Evolutionary conservation across 2,888 invertebrate species (phyloP).

Genomic region (Coelinius sp.): DNA sequence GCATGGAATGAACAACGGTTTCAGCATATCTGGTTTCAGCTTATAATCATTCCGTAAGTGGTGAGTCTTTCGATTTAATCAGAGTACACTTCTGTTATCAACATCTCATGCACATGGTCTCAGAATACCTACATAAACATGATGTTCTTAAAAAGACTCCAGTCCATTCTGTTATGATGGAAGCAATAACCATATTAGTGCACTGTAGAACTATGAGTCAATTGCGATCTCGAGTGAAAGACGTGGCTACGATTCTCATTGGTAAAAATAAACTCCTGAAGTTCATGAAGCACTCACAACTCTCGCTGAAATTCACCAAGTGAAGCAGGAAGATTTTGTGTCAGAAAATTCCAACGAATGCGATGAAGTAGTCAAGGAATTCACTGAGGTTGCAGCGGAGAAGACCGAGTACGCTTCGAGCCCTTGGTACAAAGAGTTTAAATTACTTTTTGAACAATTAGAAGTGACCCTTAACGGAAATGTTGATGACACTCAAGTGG

Average conservation of each 20-base stretch:
- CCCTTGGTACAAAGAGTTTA: too few relatives aligned
- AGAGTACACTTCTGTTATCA: conserved; percentile 31
- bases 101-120: conserved; percentile 36
- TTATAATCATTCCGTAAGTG: conserved; percentile 25
- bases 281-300: too few relatives aligned
- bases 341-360: too few relatives aligned
- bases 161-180: conserved; percentile 29
- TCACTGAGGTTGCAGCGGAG: too few relatives aligned
- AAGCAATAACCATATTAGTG: conserved; percentile 20
- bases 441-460: too few relatives aligned
- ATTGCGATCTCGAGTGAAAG: conserved; percentile 6
- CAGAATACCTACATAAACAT: conserved; percentile 17
- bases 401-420: too few relatives aligned
- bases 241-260: conserved; percentile 27
- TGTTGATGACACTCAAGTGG: too few relatives aligned
- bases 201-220: conserved; percentile 28
- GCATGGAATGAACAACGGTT: conserved; percentile 30
- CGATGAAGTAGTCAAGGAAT: too few relatives aligned
- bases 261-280: not conserved
- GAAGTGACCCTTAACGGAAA: too few relatives aligned
- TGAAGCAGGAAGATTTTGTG: too few relatives aligned
- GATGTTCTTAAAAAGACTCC: conserved; percentile 11
- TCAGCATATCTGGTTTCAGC: conserved; percentile 2
- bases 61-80: not conserved
- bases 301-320: too few relatives aligned